These are phyloP conservation scores for Gari tellinella DNA, from an alignment of 2,888 invertebrate species.

Conservation along the genomic window DNA sequence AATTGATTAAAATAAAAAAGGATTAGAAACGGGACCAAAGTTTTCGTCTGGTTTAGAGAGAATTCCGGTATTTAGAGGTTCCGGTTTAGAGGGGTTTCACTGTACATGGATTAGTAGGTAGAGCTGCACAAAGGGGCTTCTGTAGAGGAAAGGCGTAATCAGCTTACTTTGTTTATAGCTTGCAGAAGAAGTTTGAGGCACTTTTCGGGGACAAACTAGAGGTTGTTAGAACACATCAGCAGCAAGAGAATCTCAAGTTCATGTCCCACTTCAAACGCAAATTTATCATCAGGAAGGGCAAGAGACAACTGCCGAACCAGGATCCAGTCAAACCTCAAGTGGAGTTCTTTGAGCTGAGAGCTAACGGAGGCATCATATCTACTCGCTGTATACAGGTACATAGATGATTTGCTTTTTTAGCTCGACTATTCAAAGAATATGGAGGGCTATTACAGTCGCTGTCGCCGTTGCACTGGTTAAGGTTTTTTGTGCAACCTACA, in stretches of 20 bases:
- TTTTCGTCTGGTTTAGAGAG: too few relatives aligned
- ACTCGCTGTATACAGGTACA: conserved; percentile 93
- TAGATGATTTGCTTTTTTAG: not conserved
- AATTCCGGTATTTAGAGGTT: too few relatives aligned
- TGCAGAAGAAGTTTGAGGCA: conserved; percentile 95
- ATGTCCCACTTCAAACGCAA: conserved; percentile 98
- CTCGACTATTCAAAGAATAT: too few relatives aligned
- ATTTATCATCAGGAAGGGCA: conserved; percentile 92
- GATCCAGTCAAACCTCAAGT: conserved; percentile 74
- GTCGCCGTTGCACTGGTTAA: too few relatives aligned
- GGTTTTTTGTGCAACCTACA: too few relatives aligned
- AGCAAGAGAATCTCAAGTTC: conserved; percentile 98
- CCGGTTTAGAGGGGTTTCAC: too few relatives aligned
- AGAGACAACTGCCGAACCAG: conserved; percentile 63
- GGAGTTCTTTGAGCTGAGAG: conserved; percentile 97
- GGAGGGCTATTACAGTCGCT: too few relatives aligned
- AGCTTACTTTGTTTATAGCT: conserved; percentile 82
- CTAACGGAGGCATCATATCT: conserved; percentile 97
- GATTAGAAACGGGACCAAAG: too few relatives aligned
- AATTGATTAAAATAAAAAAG: too few relatives aligned
- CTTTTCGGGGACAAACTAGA: conserved; percentile 95
- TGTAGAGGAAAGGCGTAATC: too few relatives aligned
- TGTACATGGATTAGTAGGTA: too few relatives aligned
- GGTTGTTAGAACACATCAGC: conserved; percentile 97
- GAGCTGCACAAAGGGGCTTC: too few relatives aligned